Percentiles rank a stretch among this genome's conserved stretches.
Conservation (phyloP, 2,888 invertebrate species). For the Habroteleia sp. region DNA sequence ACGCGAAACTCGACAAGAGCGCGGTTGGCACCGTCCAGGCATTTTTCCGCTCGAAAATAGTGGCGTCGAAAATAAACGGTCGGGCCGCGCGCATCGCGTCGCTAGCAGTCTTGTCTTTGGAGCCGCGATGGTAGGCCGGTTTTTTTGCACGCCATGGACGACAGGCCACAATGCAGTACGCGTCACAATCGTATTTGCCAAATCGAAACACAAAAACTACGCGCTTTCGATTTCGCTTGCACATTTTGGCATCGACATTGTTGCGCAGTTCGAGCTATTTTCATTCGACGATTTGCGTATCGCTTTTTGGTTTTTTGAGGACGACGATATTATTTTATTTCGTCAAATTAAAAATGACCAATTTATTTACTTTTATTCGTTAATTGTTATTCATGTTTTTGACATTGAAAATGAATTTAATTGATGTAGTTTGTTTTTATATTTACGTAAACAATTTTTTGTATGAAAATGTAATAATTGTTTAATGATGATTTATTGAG, state of each 20-base stretch:
- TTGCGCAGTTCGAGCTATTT: slow-evolving; percentile 37
- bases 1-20: slow-evolving; percentile 62
- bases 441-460: too few species aligned
- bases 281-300: slow-evolving; percentile 1
- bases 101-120: slow-evolving; percentile 53
- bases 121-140: slow-evolving; percentile 44
- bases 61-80: slow-evolving; percentile 68
- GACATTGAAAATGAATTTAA: too few species aligned
- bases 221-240: slow-evolving; percentile 9
- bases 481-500: too few species aligned
- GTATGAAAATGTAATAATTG: too few species aligned
- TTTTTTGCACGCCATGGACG: slow-evolving; percentile 51
- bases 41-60: slow-evolving; percentile 71
- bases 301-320: too few species aligned
- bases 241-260: slow-evolving; percentile 25
- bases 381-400: too few species aligned
- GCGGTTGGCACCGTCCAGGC: slow-evolving; percentile 68
- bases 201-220: slow-evolving; percentile 16
- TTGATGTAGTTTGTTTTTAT: too few species aligned
- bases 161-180: slow-evolving; percentile 42
- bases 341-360: too few species aligned
- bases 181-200: slow-evolving; percentile 21
- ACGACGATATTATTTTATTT: too few species aligned
- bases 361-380: too few species aligned
- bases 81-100: slow-evolving; percentile 29